These are phyloP conservation scores for Hyperoplus immaculatus DNA, from an alignment of 2,797 vertebrate genomes.

Conservation along the genomic window DNA sequence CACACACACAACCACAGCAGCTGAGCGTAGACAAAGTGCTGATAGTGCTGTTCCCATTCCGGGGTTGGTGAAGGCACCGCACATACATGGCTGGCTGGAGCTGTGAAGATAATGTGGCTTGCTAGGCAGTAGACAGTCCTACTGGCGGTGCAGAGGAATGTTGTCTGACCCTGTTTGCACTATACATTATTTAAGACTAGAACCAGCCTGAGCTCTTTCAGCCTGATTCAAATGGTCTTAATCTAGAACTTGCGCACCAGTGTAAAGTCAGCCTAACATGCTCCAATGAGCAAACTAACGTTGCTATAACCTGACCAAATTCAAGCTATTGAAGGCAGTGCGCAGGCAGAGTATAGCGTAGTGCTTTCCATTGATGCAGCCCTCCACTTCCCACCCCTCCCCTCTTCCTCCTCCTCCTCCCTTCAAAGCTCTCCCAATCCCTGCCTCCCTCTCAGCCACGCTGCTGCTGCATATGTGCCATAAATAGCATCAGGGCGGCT, in stretches of 20 bases:
- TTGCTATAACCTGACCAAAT: constrained; percentile 7
- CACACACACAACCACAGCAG: constrained; percentile 39
- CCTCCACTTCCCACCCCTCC: constrained; percentile 45
- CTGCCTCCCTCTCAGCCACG: constrained; percentile 50
- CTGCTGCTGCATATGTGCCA: constrained; percentile 69
- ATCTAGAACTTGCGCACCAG: constrained; percentile 2
- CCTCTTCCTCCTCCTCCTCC: constrained; percentile 30
- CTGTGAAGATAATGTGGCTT: constrained; percentile 78
- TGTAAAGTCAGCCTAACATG: constrained; percentile 38
- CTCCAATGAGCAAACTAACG: constrained; percentile 22
- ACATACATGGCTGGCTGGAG: constrained; percentile 77
- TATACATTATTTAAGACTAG: constrained; percentile 24
- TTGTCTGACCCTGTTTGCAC: constrained; percentile 67
- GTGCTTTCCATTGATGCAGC: constrained; percentile 50
- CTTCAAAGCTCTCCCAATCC: constrained; percentile 61
- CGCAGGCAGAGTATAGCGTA: constrained; percentile 49
- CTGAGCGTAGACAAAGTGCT: constrained; percentile 74
- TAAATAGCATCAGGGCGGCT: constrained; percentile 73
- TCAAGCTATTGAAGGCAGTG: constrained; percentile 30
- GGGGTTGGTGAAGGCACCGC: constrained; percentile 65
- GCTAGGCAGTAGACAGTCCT: constrained; percentile 64
- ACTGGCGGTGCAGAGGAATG: constrained; percentile 77
- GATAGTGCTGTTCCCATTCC: constrained; percentile 77
- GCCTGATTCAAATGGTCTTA: constrained; percentile 34
- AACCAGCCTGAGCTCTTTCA: constrained; percentile 39